Base-by-base conservation (phyloP, 2,888 invertebrate species). In the Eupithecia subumbrata region DNA sequence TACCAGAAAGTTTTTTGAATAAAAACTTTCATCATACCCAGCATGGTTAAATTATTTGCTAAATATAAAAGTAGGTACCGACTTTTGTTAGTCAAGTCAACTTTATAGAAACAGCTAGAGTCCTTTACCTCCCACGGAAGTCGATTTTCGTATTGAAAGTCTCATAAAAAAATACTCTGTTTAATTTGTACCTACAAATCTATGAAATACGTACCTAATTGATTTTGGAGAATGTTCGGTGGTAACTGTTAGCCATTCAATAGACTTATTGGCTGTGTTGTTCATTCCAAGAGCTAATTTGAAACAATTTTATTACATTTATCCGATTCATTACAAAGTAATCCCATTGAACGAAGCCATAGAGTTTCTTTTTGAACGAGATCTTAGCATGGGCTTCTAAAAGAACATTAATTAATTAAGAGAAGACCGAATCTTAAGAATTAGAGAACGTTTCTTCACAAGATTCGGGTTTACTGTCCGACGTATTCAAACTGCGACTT, bases 391-490 rank as follows among this genome's bases (percentile, higher is more conserved):
- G 25, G n/a, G 56, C 34, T 60, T 60, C 30, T 52, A 56, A 30
- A 71, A 25, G 43, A 37, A 63, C 63, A 63, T 74, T 72, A 72
- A 69, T 64, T 74, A 76, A 71, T 74, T 74, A 70, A 74, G 40
- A 48, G n/a, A 63, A 71, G 71, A 63, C 67, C 12, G 43, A 72
- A 76, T 68, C 56, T 56, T 40, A 40, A 40, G 64, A 73, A 73
- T 67, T 37, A 68, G 8, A 43, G 22, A 68, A 14, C 43, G 25
- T 43, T 43, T 68, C 43, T 71, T 78, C 74, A 76, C 43, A 74
- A 76, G 74, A 74, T 78, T 66, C 72, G 66, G 70, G 73, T 45
- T 75, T 72, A 69, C 76, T 72, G 74, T 72, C 74, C 71, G 14
- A 66, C 64, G 72, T 74, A 74, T 79, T 75, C 70, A 77, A 77